A percentile compares a stretch with the other conserved stretches of the same genome.
Conservation (phyloP, 2,113 vertebrate genomes). For the Hippocampus guttulatus region DNA sequence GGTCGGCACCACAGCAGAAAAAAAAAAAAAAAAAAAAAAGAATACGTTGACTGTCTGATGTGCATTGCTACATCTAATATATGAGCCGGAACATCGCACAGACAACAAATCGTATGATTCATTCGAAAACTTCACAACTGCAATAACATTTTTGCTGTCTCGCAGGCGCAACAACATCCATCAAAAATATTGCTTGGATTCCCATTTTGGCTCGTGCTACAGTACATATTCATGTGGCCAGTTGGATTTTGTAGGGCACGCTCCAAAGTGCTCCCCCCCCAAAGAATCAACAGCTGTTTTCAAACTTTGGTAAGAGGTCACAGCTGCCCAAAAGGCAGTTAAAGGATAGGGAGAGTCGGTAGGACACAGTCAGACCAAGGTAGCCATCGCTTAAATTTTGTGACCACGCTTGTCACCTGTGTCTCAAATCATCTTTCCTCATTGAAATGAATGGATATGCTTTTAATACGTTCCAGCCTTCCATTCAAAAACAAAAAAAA, state of each 20-base stretch:
- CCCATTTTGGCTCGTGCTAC: neutral
- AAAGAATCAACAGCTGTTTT: neutral
- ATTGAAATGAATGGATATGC: too few relatives aligned
- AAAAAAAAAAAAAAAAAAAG: too few relatives aligned
- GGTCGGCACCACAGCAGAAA: neutral
- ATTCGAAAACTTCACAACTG: neutral
- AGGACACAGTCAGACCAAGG: too few relatives aligned
- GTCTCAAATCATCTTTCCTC: too few relatives aligned
- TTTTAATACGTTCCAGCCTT: too few relatives aligned
- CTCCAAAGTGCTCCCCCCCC: neutral
- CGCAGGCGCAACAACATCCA: neutral
- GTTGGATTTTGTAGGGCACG: neutral
- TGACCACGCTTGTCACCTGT: too few relatives aligned
- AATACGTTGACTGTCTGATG: neutral
- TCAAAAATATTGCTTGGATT: neutral
- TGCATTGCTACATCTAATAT: neutral
- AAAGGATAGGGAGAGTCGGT: too few relatives aligned
- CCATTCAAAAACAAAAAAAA: too few relatives aligned
- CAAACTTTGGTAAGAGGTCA: too few relatives aligned
- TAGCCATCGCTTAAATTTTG: too few relatives aligned
- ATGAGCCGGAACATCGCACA: neutral
- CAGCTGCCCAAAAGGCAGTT: too few relatives aligned
- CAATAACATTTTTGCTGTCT: neutral
- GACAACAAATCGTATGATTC: neutral
- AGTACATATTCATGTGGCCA: neutral